Evolutionary conservation across 2,797 vertebrate genomes (phyloP).

Genomic region (Sebastes itinus): DNA sequence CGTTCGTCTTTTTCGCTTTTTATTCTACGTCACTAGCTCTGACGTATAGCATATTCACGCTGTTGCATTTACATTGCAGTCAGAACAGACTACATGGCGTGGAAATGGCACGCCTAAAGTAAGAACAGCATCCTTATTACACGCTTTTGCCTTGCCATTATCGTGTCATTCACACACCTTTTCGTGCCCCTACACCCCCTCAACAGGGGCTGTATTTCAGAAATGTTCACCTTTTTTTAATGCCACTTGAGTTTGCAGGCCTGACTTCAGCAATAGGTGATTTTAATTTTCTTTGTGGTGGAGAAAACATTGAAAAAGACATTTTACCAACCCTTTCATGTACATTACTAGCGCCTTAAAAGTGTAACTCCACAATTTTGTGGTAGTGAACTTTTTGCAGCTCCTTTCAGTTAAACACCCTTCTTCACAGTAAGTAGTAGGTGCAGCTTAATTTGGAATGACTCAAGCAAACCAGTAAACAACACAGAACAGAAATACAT

Average conservation of each 20-base stretch:
- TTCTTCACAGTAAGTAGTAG: slow-evolving; percentile 1
- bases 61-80: neutral
- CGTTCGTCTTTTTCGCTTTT: too few relatives aligned
- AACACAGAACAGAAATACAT: slow-evolving; percentile 5
- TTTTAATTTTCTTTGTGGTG: neutral
- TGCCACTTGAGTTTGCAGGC: too few relatives aligned
- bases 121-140: too few relatives aligned
- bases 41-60: neutral
- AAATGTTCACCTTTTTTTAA: neutral
- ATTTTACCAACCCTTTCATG: neutral
- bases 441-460: slow-evolving; percentile 7
- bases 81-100: too few relatives aligned
- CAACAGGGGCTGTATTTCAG: neutral
- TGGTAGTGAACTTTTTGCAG: neutral
- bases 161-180: too few relatives aligned
- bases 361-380: neutral
- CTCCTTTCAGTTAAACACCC: neutral
- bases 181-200: too few relatives aligned
- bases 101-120: too few relatives aligned
- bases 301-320: neutral
- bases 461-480: slow-evolving; percentile 9
- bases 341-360: neutral
- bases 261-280: neutral
- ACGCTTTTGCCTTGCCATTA: too few relatives aligned
- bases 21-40: accelerated